Evolutionary conservation across 2,113 vertebrate genomes (phyloP), one percentile per base, ranked within the genome.

Genomic region (Gymnocephalus cernua): DNA sequence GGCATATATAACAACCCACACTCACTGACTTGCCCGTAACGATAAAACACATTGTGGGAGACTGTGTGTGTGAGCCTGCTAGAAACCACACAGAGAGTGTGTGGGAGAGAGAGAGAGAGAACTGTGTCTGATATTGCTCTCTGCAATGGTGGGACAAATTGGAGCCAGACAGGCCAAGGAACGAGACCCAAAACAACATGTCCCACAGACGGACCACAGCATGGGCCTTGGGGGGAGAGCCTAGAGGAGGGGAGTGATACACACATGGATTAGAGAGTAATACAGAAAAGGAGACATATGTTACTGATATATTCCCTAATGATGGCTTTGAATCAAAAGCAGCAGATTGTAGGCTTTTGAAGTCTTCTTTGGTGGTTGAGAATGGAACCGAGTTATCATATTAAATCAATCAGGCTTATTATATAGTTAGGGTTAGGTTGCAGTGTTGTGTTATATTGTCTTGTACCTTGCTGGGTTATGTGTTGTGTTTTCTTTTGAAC

Each of bases 91-190:
- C 89, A 92, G 85, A 80, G 89, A 77, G 88, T 80, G 80, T 75
- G 83, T 79, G 82, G 47, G 86, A 80, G 82, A 62, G 82, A 76
- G 85, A 74, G 72, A 76, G 85, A 79, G 79, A 79, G 80, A 90
- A 78, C 86, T 86, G 89, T 91, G 90, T 91, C 93, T 94, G 89
- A 94, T 94, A 93, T 92, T 92, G 88, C 85, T 91, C 79, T 89
- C 88, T 90, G 93, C 89, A 85, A 93, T 93, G 92, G 92, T 89
- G 92, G 91, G 92, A 95, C 93, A 95, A 95, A 95, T 95, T 95
- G 93, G 94, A 94, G 93, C 92, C 94, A 95, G 94, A 94, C 94
- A 94, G 93, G 87, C 90, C 91, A 88, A 92, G 86, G 77, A 94
- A 89, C 81, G 69, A 92, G 89, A 93, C 91, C 88, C 89, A 93